Base-by-base conservation (phyloP, 2,113 vertebrate genomes). In the Plotosus lineatus region DNA sequence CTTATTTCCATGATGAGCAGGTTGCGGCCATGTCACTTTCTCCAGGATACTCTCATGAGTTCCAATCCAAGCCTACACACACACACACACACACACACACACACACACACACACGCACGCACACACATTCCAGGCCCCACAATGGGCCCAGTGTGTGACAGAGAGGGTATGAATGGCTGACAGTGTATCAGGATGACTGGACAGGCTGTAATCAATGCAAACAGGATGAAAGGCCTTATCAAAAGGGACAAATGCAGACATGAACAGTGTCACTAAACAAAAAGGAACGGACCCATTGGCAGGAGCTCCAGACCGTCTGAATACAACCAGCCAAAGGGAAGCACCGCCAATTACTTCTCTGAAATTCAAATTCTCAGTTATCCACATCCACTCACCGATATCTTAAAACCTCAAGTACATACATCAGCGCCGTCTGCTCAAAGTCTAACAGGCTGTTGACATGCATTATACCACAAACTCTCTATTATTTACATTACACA, bases 151-250 rank as follows among this genome's bases (percentile, higher is more conserved):
- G 90, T 92, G 90, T 90, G 91, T 85, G 86, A 89, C 89, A 84
- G 83, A 75, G 85, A 84, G 69, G 84, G 90, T 84, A 91, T 90
- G 92, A 93, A 93, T 80, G 48, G 72, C 38, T 83, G 79, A 87
- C 84, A 91, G 87, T 90, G 89, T 90, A 90, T 91, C 85, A 66
- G 90, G 83, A 89, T 93, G 92, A 92, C 90, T 93, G 87, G 92
- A 91, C 90, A 88, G 89, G 84, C 90, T 83, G 90, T 91, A 91
- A 91, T 92, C 92, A 91, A 92, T 91, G 89, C 90, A 89, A 91
- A 91, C 88, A 91, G 89, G 88, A 92, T 91, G 89, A 91, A 89
- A 89, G 87, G 86, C 84, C 82, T 92, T 88, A 92, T 92, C 89
- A 91, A 89, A 89, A 87, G 83, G 87, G 89, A 90, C 88, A 89